These are phyloP conservation scores for Nymphalis polychloros DNA, from an alignment of 2,888 invertebrate species.

Conservation along the genomic window DNA sequence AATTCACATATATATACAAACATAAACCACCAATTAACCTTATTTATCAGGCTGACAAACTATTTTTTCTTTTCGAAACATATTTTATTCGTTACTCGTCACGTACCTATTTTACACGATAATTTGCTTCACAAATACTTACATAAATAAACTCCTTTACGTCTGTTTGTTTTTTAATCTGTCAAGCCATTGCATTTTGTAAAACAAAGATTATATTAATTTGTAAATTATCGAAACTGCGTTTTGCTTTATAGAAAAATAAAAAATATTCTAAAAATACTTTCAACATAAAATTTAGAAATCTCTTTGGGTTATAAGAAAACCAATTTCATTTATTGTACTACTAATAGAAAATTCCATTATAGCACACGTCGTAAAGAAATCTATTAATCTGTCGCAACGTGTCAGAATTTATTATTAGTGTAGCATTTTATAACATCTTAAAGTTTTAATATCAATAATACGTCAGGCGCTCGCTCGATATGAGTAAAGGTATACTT, in stretches of 20 bases:
- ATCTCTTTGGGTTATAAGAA: not conserved
- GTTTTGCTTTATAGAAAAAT: not conserved
- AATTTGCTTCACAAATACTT: too few species aligned
- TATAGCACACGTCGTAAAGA: slow-evolving; percentile 11
- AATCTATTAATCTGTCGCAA: slow-evolving; percentile 18
- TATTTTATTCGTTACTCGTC: too few species aligned
- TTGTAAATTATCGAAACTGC: too few species aligned
- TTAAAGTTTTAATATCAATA: slow-evolving; percentile 18
- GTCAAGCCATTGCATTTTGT: too few species aligned
- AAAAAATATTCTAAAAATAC: not conserved
- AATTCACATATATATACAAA: too few species aligned
- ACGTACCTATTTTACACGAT: too few species aligned
- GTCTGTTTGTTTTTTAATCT: too few species aligned
- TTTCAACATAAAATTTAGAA: not conserved
- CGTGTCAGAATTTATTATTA: slow-evolving; percentile 7
- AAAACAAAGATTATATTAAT: too few species aligned
- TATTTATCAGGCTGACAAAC: too few species aligned
- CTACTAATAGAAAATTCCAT: slow-evolving; percentile 12
- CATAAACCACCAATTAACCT: too few species aligned
- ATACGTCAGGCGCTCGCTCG: not conserved
- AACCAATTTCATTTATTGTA: slow-evolving; percentile 14
- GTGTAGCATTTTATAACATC: slow-evolving; percentile 1
- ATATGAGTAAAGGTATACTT: not conserved
- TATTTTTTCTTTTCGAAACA: too few species aligned
- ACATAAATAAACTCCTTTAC: too few species aligned